Base-by-base conservation (phyloP, 2,797 vertebrate species). In the Dendrocincla tyrannina region DNA sequence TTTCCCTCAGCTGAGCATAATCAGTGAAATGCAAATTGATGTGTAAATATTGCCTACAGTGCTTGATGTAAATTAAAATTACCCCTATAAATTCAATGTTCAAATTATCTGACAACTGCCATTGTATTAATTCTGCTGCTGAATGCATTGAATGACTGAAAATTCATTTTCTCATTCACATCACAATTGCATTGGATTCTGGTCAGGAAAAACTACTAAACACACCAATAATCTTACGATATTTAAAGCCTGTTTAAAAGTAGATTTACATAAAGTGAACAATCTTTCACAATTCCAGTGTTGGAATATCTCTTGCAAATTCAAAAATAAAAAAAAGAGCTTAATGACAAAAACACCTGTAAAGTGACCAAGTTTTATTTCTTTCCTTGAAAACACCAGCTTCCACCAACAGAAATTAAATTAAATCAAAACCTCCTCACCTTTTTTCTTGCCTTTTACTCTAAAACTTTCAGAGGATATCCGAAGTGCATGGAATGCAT, bases 21-120 rank as follows among this genome's bases (percentile, higher is more conserved):
- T 91, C 93, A 93, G 90, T 91, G 84, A 96, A 95, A 95, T 63
- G 59, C 42, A 97, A 91, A 96, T 41, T 93, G 69, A 68, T 75
- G 75, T 73, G 50, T 56, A 93, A 97, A 97, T 94, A 85, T 30
- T 77, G 68, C 81, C 90, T 88, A 59, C 73, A 35, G 70, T 76
- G 33, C 73, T 92, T 56, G 46, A 92, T 91, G 52, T 80, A 97
- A 97, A 97, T 92, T 96, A 95, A 96, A 97, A 96, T 87, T 91
- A 93, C 35, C 77, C 32, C 78, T 91, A 89, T 92, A 96, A 97
- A 96, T 85, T 92, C 41, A 32, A 8, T 41, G 63, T 77, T 97
- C 88, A 96, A 92, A 94, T 94, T 91, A 96, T 89, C 88, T 95
- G 91, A 94, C 87, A 97, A 88, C 55, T 73, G 69, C 59, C 18